Base-by-base conservation (phyloP, 2,888 invertebrate species). In the Ctena decussata region DNA sequence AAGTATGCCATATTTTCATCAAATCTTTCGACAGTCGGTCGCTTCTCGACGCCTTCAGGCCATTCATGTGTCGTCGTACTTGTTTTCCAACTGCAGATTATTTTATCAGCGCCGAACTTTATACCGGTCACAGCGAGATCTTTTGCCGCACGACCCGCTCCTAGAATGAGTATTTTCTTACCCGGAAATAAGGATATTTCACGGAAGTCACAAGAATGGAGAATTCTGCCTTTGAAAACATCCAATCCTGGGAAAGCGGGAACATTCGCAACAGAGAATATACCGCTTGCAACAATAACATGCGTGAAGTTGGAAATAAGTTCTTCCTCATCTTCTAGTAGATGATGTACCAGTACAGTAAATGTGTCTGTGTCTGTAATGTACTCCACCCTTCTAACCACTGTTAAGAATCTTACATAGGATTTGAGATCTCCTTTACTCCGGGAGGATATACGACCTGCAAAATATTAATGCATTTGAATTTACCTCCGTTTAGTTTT, bases 1-100 rank as follows among this genome's bases (percentile, higher is more conserved):
- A 88, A 88, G 46, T 77, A 27, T 15, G 81, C 77, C 2, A 27
- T 80, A 0, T 85, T 77, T 15, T 74, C 73, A 18, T 83, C 71
- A 21, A 85, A 57, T 15, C 53, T 76, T 32, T 79, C 49, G 0
- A 88, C 30, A 21, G 69, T 24, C 6, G 80, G 82, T 1, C 86
- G 80, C 53, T 89, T 86, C 69, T 89, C 84, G 39, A 89, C 80
- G 15, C 71, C 77, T 6, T 60, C 15, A 15, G 86, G 84, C 71
- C 77, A 84, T 49, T 82, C 86, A 30, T 84, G 73, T n/a, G 77
- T 74, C 80, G 77, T 84, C 12, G 85, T 82, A n/a, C 72, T 77
- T 6, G 77, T 76, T 60, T 84, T 73, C 39, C 77, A 80, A 1
- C 78, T 74, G 3, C 65, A 72, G 0, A 82, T 57, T 0, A 86